These are phyloP conservation scores for Hololepta plana DNA, from an alignment of 2,888 invertebrate genomes.

Conservation along the genomic window DNA sequence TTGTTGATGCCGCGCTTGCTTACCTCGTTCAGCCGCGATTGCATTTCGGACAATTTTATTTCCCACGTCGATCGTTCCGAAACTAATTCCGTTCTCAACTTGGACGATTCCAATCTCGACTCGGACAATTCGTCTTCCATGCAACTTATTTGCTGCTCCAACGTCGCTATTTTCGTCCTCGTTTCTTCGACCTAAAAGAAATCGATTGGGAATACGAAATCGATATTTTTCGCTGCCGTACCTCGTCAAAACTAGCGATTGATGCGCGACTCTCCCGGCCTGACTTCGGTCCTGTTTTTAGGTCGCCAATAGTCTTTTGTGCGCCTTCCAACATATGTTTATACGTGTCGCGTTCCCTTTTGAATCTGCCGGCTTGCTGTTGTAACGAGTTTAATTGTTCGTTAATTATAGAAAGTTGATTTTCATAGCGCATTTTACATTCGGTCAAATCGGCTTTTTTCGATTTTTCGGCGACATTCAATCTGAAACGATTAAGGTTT, in stretches of 20 bases:
- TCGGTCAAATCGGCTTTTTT: conserved; percentile 64
- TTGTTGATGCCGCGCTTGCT: conserved; percentile 6
- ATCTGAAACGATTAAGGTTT: conserved; percentile 14
- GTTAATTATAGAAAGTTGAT: conserved; percentile 60
- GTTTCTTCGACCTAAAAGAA: conserved; percentile 43
- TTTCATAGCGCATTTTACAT: conserved; percentile 69
- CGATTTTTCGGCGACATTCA: conserved; percentile 45
- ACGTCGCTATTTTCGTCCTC: conserved; percentile 45
- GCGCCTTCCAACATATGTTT: conserved; percentile 80
- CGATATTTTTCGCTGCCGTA: too few species aligned
- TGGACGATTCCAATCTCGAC: conserved; percentile 60
- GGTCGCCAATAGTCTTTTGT: conserved; percentile 63
- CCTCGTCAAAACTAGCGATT: conserved; percentile 57
- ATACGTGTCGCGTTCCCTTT: conserved; percentile 74
- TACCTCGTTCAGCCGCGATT: conserved; percentile 71
- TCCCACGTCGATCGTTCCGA: conserved; percentile 76
- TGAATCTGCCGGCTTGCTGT: conserved; percentile 61
- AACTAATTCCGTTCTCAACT: conserved; percentile 74
- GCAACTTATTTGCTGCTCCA: conserved; percentile 71
- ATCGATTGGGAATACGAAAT: background rate
- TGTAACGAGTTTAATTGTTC: conserved; percentile 72
- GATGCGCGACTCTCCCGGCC: conserved; percentile 34
- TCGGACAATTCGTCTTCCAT: conserved; percentile 82
- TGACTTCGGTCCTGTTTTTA: conserved; percentile 40
- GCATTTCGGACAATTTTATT: conserved; percentile 73